Evolutionary conservation across 2,888 invertebrate genomes (phyloP), one percentile per base, ranked within the genome.

Genomic region (Eudasyphora cyanicolor): DNA sequence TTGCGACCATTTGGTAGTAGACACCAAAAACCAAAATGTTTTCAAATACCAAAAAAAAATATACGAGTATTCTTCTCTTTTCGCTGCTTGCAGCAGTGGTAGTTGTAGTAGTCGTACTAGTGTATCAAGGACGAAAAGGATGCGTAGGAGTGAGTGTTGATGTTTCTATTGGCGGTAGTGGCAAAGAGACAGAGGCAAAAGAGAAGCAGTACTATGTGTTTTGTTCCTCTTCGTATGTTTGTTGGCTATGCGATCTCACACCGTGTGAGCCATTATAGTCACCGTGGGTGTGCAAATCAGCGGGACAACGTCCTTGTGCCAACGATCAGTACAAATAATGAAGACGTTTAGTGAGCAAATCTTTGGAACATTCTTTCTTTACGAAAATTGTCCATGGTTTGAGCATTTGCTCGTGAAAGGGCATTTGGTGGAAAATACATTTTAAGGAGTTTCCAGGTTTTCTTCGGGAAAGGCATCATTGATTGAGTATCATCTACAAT

Each of bases 1-100:
- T 70, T 24, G 51, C 78, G 79, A 80, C 84, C 86, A 85, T 77
- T 84, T 85, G 82, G 86, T 84, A 86, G 85, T 82, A 80, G 80
- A 83, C 74, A 77, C 74, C 82, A 75, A 67, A 82, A 85, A 85
- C 86, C 86, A 69, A 82, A 84, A 80, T 85, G 75, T 86, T 86
- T 86, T 84, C 80, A 86, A 82, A 86, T 60, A 85, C 82, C 79
- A 86, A 82, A 85, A 14, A 85, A 81, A 82, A 27, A 24, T 35
- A 4, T 27, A 49, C 45, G 21, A 38, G 29, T 70, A 27, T 73
- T 27, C 57, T 42, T 62, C 29, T 45, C 12, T 54, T 17, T 73
- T 7, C n/a, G 14, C 12, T 38, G 6, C n/a, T 32, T 51, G 32
- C 17, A 45, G 67, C 64, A 67, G 54, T 76, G 62, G 76, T 71